phyloP scores from a whole-genome alignment of 2,113 vertebrate species.

The Zootoca vivipara region DNA sequence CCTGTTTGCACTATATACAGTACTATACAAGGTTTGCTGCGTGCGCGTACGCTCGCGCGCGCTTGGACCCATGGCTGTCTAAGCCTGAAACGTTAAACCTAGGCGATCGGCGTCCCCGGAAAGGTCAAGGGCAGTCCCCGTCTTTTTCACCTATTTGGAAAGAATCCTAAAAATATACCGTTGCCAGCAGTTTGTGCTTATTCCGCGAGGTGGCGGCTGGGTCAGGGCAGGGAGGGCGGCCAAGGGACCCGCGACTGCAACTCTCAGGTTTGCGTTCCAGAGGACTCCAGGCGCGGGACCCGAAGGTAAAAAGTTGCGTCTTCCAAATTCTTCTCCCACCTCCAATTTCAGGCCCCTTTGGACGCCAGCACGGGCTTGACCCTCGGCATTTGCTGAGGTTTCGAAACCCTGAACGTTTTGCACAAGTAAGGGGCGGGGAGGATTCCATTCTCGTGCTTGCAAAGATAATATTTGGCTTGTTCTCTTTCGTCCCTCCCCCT shows the following conservation, averaged over 20 bases:
- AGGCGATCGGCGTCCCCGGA: neutral
- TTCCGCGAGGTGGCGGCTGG: neutral
- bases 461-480: neutral
- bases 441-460: neutral
- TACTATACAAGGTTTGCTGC: accelerated
- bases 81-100: neutral
- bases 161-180: neutral
- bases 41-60: too few relatives aligned
- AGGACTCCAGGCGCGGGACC: neutral
- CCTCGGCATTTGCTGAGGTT: neutral
- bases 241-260: neutral
- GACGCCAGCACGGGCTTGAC: neutral
- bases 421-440: neutral
- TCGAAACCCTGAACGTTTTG: neutral
- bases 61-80: neutral
- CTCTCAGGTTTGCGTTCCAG: neutral
- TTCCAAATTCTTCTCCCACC: neutral
- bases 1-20: neutral
- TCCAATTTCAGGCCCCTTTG: neutral
- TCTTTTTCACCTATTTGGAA: slow-evolving; percentile 3
- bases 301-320: neutral
- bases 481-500: neutral
- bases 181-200: neutral
- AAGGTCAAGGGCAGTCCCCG: slow-evolving; percentile 17
- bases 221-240: neutral